These are phyloP conservation scores for Haplochromis vanheusdeni DNA, from an alignment of 2,113 vertebrate genomes.

Conservation along the genomic window DNA sequence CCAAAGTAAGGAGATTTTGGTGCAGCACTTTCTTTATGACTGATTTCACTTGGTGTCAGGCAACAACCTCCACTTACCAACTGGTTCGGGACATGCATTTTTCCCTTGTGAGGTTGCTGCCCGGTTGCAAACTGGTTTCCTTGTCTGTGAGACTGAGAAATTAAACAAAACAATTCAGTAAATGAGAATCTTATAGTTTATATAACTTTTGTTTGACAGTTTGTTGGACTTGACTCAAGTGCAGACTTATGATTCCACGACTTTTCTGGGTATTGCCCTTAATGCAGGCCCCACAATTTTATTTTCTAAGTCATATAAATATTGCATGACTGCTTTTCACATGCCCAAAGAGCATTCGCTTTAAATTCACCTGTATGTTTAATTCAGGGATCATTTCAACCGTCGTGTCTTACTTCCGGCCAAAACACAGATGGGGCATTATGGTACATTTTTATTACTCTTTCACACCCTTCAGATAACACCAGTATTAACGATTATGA, in stretches of 20 bases:
- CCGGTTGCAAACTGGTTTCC: too few species aligned
- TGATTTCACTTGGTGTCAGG: too few species aligned
- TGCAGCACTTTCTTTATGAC: too few species aligned
- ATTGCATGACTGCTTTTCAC: background rate
- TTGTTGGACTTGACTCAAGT: background rate
- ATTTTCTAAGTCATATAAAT: background rate
- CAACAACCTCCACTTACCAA: too few species aligned
- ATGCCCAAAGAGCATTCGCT: background rate
- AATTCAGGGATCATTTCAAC: background rate
- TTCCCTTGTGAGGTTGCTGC: too few species aligned
- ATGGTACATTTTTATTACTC: background rate
- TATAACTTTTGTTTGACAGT: background rate
- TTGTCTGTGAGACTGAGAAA: background rate
- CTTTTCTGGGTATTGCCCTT: background rate
- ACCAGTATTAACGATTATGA: background rate
- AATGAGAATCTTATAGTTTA: background rate
- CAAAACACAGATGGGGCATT: background rate
- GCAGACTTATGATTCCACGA: background rate
- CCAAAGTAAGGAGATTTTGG: too few species aligned
- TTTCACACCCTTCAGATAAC: constrained; percentile 16
- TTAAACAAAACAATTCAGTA: background rate
- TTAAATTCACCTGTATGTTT: background rate
- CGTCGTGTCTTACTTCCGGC: background rate
- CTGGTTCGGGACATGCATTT: too few species aligned
- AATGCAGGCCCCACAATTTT: background rate